A percentile compares a stretch with the other conserved stretches of the same genome.
Evolutionary conservation across 2,113 vertebrate species (phyloP).

Genomic region (Eupsittula cactorum): DNA sequence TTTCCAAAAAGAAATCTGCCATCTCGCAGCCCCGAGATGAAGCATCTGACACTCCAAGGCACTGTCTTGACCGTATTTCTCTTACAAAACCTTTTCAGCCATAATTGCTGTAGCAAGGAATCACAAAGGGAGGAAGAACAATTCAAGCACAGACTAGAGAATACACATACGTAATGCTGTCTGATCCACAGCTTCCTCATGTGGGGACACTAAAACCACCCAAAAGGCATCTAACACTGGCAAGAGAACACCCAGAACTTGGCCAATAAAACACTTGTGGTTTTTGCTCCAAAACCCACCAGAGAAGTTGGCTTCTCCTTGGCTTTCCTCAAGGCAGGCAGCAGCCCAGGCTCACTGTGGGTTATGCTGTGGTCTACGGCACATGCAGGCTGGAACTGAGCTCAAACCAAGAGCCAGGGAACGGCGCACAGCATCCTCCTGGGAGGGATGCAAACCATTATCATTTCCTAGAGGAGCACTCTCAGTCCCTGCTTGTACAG

Average conservation of each 20-base stretch:
- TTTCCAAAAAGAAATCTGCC: not conserved
- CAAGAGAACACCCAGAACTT: accelerated
- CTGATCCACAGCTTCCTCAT: not conserved
- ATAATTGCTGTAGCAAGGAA: not conserved
- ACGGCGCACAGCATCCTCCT: accelerated
- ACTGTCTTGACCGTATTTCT: not conserved
- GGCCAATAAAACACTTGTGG: not conserved
- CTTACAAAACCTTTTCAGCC: not conserved
- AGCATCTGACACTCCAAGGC: not conserved
- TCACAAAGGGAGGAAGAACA: not conserved
- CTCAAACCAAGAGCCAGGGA: not conserved
- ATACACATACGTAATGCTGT: accelerated
- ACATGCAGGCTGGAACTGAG: not conserved
- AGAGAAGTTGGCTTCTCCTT: not conserved
- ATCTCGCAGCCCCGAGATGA: not conserved
- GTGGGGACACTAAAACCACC: not conserved
- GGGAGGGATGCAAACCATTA: not conserved
- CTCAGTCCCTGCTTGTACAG: not conserved
- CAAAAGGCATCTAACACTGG: not conserved
- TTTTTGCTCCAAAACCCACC: not conserved
- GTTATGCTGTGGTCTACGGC: too few species aligned
- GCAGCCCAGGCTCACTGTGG: not conserved
- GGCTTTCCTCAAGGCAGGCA: not conserved
- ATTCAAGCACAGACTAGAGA: not conserved
- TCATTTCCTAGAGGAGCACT: not conserved